phyloP scores from a whole-genome alignment of 1,140 invertebrate species.

The Drosophila truncata region DNA sequence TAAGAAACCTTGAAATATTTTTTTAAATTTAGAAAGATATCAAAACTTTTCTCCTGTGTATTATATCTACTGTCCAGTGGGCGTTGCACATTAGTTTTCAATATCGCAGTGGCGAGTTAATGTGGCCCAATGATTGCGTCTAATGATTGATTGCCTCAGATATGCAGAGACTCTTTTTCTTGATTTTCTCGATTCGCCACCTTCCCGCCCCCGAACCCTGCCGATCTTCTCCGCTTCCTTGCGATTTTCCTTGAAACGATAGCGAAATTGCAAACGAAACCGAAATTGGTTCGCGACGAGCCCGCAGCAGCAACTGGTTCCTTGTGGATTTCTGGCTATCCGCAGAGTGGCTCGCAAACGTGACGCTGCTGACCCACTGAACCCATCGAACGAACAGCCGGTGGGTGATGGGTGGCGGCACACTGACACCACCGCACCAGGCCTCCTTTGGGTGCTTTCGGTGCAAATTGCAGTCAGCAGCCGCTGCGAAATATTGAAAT shows the following conservation, averaged over 20 bases:
- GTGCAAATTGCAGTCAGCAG: slow-evolving; percentile 70
- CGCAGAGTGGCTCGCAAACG: slow-evolving; percentile 49
- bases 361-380: slow-evolving; percentile 82
- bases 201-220: background rate
- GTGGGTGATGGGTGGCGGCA: slow-evolving; percentile 57
- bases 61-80: slow-evolving; percentile 61
- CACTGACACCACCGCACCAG: slow-evolving; percentile 15
- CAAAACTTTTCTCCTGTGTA: background rate
- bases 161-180: slow-evolving; percentile 39
- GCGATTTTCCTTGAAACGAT: slow-evolving; percentile 39
- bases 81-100: slow-evolving; percentile 80
- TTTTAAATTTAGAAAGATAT: background rate
- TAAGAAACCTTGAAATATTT: background rate
- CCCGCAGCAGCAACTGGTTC: slow-evolving; percentile 45
- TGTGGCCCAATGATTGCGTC: slow-evolving; percentile 79
- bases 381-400: slow-evolving; percentile 58
- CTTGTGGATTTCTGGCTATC: slow-evolving; percentile 33
- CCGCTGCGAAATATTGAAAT: slow-evolving; percentile 49
- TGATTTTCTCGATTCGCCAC: slow-evolving; percentile 1
- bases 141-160: slow-evolving; percentile 83
- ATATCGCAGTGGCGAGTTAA: slow-evolving; percentile 76
- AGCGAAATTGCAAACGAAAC: slow-evolving; percentile 80
- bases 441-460: slow-evolving; percentile 9
- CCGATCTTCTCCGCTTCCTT: slow-evolving; percentile 6
- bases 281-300: slow-evolving; percentile 66